phyloP scores from a whole-genome alignment of 1,140 invertebrate genomes.

The Asobara japonica region DNA sequence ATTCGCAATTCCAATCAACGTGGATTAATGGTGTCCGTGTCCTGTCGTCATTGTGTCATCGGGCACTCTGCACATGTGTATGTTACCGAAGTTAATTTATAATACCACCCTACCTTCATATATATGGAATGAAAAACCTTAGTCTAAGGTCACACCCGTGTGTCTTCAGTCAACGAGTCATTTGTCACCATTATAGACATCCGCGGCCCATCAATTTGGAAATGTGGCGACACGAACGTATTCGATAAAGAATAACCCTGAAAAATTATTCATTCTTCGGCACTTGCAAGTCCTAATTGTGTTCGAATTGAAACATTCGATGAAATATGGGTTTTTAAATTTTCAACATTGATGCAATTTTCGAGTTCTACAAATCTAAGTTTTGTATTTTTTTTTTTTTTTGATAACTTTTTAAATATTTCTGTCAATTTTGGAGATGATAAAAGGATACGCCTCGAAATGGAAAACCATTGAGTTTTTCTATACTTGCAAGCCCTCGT shows the following conservation, averaged over 20 bases:
- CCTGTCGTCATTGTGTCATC: conserved; percentile 13
- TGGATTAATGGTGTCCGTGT: conserved; percentile 11
- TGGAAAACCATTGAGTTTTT: too few species aligned
- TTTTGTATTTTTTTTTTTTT: too few species aligned
- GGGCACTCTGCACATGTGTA: background rate
- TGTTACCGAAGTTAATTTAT: conserved; percentile 1
- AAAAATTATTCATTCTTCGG: background rate
- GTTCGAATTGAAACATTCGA: background rate
- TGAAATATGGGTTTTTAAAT: background rate
- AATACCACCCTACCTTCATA: background rate
- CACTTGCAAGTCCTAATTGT: background rate
- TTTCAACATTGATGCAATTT: too few species aligned
- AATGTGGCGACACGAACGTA: conserved; percentile 1
- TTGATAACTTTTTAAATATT: too few species aligned
- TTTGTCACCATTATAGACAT: background rate
- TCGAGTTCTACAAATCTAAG: too few species aligned
- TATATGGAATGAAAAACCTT: background rate
- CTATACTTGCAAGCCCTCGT: too few species aligned
- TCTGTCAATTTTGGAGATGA: too few species aligned
- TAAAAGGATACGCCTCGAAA: too few species aligned
- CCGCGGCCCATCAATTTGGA: background rate
- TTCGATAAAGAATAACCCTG: background rate
- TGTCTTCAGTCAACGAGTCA: background rate
- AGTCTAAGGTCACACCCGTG: background rate
- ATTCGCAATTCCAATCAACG: conserved; percentile 12